Base-by-base conservation (phyloP, 2,888 invertebrate species). In the Macrosoma leucophasiata region DNA sequence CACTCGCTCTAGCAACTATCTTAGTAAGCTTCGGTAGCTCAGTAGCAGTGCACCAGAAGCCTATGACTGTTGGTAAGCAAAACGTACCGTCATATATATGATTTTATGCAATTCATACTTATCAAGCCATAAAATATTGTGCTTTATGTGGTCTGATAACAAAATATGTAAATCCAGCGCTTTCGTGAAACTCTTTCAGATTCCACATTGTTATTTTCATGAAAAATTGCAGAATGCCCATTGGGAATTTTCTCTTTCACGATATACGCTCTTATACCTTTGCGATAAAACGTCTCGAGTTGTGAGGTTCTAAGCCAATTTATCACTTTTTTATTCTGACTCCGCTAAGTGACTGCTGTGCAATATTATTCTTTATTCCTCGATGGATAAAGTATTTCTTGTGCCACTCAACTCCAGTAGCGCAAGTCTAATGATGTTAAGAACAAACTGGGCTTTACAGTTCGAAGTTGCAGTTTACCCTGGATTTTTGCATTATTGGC, bases 191-290 rank as follows among this genome's bases (percentile, higher is more conserved):
- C n/a, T 28, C 29, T 29, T 43, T 61, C 66, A 55, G 58, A 61
- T 74, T 74, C 72, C 72, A 63, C 46, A 36, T 47, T 60, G 58
- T 48, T 55, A 64, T 68, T 68, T 62, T 53, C 57, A 44, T 68
- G 72, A 75, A 71, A 75, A 71, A 74, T 73, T 52, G 57, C 46
- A 36, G 41, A 51, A 64, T 52, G 62, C 68, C 62, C 71, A 55
- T 21, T 24, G 38, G 35, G 39, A 12, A 12, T 22, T 13, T 14
- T 11, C 30, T n/a, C 11, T 13, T 13, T 23, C 3, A 52, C 43
- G 40, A 28, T 13, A 20, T 36, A 46, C n/a, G n/a, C 48, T 42
- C 39, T 57, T 51, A 48, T 12, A 0, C 1, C 8, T 0, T 24
- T 26, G 6, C 2, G 2, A 22, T 33, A 48, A 43, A 36, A 19